phyloP scores from a whole-genome alignment of 2,888 invertebrate genomes.

The Copidosoma aretas region DNA sequence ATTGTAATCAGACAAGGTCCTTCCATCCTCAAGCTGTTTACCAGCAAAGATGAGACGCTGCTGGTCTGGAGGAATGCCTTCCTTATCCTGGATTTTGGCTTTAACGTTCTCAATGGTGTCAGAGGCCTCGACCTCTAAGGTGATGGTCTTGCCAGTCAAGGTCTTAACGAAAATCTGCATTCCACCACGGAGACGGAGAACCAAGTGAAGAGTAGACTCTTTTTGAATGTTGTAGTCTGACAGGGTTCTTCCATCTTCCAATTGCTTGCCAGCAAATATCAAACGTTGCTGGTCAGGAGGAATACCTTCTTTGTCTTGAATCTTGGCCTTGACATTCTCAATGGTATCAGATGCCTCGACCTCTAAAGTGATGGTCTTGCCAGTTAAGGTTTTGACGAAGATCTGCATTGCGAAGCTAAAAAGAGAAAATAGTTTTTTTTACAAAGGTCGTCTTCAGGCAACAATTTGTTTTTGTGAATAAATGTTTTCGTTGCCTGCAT shows the following conservation, averaged over 20 bases:
- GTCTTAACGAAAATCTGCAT: conserved; percentile 68
- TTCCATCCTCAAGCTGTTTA: conserved; percentile 49
- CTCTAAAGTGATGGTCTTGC: conserved; percentile 47
- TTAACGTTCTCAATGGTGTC: conserved; percentile 50
- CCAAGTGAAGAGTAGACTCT: conserved; percentile 70
- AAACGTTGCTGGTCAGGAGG: conserved; percentile 83
- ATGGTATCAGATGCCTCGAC: conserved; percentile 45
- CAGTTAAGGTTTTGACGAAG: conserved; percentile 51
- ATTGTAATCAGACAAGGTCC: conserved; percentile 47
- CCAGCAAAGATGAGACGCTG: conserved; percentile 50
- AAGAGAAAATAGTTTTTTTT: not conserved
- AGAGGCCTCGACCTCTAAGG: conserved; percentile 47
- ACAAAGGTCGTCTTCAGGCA: no score
- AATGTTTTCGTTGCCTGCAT: no score
- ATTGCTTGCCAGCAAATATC: conserved; percentile 91
- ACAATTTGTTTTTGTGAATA: no score
- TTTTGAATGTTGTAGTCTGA: conserved; percentile 94
- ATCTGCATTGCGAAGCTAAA: conserved; percentile 79
- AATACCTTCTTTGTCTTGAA: conserved; percentile 62
- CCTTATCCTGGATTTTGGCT: conserved; percentile 49
- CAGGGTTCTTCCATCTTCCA: conserved; percentile 90
- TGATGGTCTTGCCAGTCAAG: conserved; percentile 61
- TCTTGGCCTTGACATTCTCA: conserved; percentile 45
- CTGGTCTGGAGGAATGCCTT: conserved; percentile 50
- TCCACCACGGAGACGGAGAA: conserved; percentile 38